phyloP scores from a whole-genome alignment of 2,888 invertebrate species.

The Sabellastarte sp. region DNA sequence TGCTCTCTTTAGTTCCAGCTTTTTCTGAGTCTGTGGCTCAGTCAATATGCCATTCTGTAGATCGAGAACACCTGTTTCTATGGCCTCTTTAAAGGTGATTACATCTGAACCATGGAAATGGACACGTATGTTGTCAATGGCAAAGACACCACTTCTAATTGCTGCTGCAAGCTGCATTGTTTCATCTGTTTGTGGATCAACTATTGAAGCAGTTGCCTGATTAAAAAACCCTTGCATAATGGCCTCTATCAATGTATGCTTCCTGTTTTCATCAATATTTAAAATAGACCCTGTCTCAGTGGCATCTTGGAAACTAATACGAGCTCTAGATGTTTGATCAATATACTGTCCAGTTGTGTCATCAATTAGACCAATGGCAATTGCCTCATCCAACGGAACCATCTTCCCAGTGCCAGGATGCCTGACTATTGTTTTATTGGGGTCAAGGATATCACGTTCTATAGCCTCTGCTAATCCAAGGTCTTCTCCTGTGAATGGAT shows the following conservation, averaged over 20 bases:
- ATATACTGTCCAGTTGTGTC: slow-evolving; percentile 57
- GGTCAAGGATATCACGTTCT: slow-evolving; percentile 68
- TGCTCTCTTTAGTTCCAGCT: slow-evolving; percentile 79
- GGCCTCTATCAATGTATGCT: too few relatives aligned
- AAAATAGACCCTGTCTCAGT: too few relatives aligned
- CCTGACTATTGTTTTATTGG: slow-evolving; percentile 47
- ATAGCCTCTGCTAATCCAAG: slow-evolving; percentile 31
- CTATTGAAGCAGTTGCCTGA: too few relatives aligned
- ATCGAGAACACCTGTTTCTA: slow-evolving; percentile 77
- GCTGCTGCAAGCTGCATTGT: too few relatives aligned
- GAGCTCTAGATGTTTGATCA: too few relatives aligned
- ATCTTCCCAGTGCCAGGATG: slow-evolving; percentile 80
- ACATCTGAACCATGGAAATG: too few relatives aligned
- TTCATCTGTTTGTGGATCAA: too few relatives aligned
- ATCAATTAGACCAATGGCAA: slow-evolving; percentile 77
- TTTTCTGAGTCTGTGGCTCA: slow-evolving; percentile 80
- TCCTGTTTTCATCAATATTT: too few relatives aligned
- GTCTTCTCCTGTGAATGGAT: slow-evolving; percentile 31
- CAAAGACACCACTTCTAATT: too few relatives aligned
- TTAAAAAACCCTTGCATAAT: too few relatives aligned
- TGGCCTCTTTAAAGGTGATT: slow-evolving; percentile 77
- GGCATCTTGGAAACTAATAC: too few relatives aligned
- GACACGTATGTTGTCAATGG: too few relatives aligned
- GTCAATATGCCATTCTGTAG: slow-evolving; percentile 71
- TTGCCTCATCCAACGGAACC: slow-evolving; percentile 77